Base-by-base conservation (phyloP, 2,888 invertebrate genomes). In the Therioaphis trifolii region DNA sequence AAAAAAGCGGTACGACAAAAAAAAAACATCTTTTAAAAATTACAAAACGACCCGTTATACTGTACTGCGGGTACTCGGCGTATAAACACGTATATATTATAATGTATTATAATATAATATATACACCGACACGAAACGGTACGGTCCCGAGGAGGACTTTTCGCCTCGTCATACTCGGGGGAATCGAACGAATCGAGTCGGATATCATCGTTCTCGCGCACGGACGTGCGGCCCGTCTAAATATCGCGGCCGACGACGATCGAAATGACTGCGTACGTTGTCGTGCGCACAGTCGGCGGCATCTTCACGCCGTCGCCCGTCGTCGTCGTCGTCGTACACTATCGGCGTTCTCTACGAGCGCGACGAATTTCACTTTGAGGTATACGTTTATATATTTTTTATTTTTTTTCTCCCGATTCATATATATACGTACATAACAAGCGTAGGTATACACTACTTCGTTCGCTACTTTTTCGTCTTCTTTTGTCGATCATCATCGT, bases 191-290 rank as follows among this genome's bases (percentile, higher is more conserved):
- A 49, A 49, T 66, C 18, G 61, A 43, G n/a, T 12, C 27, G 18
- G 40, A 24, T 43, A 43, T 43, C 24, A 21, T 40, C 58, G 21
- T n/a, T n/a, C n/a, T n/a, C n/a, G n/a, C n/a, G n/a, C n/a, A n/a
- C 14, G 40, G 35, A 52, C 55, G 35, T 74, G 21, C 9, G n/a
- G 40, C 21, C 4, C 18, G 11, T 21, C n/a, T 58, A 9, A 21
- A 18, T 18, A 58, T 55, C 1, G 35, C 15, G 14, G 21, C 0
- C 11, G 24, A 29, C 18, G 61, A 14, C 69, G 24, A n/a, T n/a
- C n/a, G n/a, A 72, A 4, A 46, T 52, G 35, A 52, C 72, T 96
- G 96, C 89, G 40, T 27, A 18, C 29, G 63, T 77, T 52, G 94
- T 94, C 2, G 90, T 92, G 0, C 21, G 46, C 35, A 35, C 35